Evolutionary conservation across 2,888 invertebrate species (phyloP), one percentile per base, ranked within the genome.

Genomic region (Trissolcus brochymenae): DNA sequence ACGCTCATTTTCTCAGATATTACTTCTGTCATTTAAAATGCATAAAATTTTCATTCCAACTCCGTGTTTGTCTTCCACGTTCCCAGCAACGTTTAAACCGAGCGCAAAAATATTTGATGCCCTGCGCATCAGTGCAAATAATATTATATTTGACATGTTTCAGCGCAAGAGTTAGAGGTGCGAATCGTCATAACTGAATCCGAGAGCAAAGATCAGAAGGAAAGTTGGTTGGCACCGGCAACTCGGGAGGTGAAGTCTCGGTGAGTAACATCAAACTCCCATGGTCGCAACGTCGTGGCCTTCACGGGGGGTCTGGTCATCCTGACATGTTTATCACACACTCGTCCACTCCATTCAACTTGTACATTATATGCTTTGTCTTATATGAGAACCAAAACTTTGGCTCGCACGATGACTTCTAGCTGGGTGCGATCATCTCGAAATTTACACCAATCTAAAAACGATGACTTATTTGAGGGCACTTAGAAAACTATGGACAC

Each of bases 281-380:
- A 81, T 84, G 83, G 82, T 82, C 82, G 81, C 80, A 82, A 83
- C 81, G 82, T 80, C 82, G 81, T 81, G 78, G 82, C 82, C 81
- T 76, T 86, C 81, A 80, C 87, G 85, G 87, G 87, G 87, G 87
- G 87, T 85, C 87, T 84, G 81, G 82, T 83, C 82, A 81, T 81
- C 79, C 82, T 86, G 88, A 87, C 88, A 88, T 88, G 87, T 88
- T 88, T 88, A 88, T 88, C 87, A 87, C 87, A 79, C 88, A 79
- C 88, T 87, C 87, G 86, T 87, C 86, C 83, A 81, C 41, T 70
- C 59, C 59, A 82, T 84, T 83, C 82, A 83, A 81, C 83, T 82
- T 82, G 83, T 84, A 83, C 83, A 81, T 86, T 86, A 85, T 85
- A 81, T 83, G 77, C 80, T 82, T 82, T 82, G 82, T 81, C 82